Evolutionary conservation across 2,797 vertebrate species (phyloP), one percentile per base, ranked within the genome.

Genomic region (Oryzias dopingdopingensis): DNA sequence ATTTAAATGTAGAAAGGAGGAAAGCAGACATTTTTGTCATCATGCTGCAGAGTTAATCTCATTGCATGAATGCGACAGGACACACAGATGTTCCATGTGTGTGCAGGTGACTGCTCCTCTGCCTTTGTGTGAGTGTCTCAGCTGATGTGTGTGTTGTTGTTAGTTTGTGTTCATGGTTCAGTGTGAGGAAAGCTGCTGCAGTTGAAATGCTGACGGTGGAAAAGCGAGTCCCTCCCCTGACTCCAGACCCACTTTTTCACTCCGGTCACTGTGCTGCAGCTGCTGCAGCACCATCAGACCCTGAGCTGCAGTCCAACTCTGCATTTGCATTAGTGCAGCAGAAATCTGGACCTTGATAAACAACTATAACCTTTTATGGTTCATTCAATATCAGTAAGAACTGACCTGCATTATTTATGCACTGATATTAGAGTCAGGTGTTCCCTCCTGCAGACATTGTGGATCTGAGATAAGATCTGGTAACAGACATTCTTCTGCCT

Each of bases 251-350:
- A 60, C 56, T 60, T 61, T 60, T 50, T 16, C 48, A 45, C 58
- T 57, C 42, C 16, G 61, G 68, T 79, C 72, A 58, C 57, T 46
- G 37, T 43, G 55, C 56, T 45, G 65, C 67, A 24, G 42, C 52
- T 50, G 37, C 61, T 32, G 42, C 52, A 46, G 26, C 61, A 5
- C 23, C 4, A 22, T 3, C 48, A 12, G 2, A 23, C 59, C 13
- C 4, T 17, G 22, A 60, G 73, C 51, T 7, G 54, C 65, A 53
- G 12, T 65, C 65, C 14, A 29, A 16, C 58, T 12, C 29, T 20
- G 46, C 20, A 49, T 70, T 59, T 77, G 50, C 20, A 49, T 70
- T 59, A 74, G 50, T 67, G 26, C 26, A 26, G 26, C 29, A 37
- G 32, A 12, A 12, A 32, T 12, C 3, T 37, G 10, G 32, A 37